phyloP scores from a whole-genome alignment of 2,888 invertebrate species.

The Monopis laevigella region DNA sequence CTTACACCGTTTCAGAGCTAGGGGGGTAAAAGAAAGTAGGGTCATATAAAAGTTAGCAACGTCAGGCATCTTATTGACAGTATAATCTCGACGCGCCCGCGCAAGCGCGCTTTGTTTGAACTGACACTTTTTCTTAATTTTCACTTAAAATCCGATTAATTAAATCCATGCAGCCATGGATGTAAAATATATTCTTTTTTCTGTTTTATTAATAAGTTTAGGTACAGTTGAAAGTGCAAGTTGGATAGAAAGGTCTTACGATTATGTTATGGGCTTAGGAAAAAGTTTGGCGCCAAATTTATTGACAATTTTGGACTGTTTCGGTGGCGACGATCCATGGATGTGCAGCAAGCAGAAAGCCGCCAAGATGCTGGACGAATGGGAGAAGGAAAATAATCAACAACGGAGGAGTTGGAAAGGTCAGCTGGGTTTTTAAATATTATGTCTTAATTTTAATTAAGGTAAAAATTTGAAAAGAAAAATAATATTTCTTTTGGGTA shows the following conservation, averaged over 20 bases:
- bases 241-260: constrained; percentile 44
- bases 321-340: constrained; percentile 58
- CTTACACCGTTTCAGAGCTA: not conserved
- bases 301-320: constrained; percentile 61
- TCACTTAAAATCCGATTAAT: too few species aligned
- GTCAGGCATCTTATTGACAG: not conserved
- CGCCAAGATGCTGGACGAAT: constrained; percentile 55
- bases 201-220: constrained; percentile 9
- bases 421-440: too few species aligned
- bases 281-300: constrained; percentile 59
- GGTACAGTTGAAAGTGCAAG: constrained; percentile 39
- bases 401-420: constrained; percentile 51
- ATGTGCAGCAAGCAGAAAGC: constrained; percentile 63
- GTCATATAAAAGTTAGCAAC: constrained; percentile 1
- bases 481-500: too few species aligned
- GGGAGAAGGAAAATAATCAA: constrained; percentile 41
- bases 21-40: constrained; percentile 11
- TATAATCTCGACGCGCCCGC: not conserved
- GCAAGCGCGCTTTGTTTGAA: constrained; percentile 1
- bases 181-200: not conserved
- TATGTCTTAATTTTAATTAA: too few species aligned
- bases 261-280: constrained; percentile 47
- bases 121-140: not conserved
- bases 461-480: too few species aligned
- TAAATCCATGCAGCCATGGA: not conserved